Base-by-base conservation (phyloP, 2,797 vertebrate species). In the Melanogrammus aeglefinus region DNA sequence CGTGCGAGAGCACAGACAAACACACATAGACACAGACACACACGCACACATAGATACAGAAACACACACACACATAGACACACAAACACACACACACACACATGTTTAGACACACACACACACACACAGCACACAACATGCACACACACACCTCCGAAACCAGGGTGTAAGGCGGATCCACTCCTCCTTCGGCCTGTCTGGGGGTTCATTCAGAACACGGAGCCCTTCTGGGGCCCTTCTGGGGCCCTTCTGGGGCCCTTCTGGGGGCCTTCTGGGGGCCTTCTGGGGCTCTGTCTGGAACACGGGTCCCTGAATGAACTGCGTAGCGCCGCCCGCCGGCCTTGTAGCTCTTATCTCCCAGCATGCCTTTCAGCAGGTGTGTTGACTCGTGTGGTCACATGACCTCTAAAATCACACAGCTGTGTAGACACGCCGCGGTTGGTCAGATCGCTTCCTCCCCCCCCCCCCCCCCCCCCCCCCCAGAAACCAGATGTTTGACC, bases 281-380 rank as follows among this genome's bases (percentile, higher is more conserved):
- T 8, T 66, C 63, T 27, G 63, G 63, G 63, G 63, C n/a, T 66
- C 63, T 1, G 63, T 63, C n/a, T 66, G 63, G 63, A 66, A 27
- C 63, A 24, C 8, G 63, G 63, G 63, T 66, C 63, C 63, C 63
- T 12, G n/a, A n/a, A 10, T 66, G 63, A 66, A 66, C 63, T 7
- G 63, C 63, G 9, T 27, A 27, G n/a, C 8, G 0, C 8, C 8
- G 24, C 8, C 63, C 8, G 24, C 8, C 63, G 8, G 8, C 24
- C 63, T 66, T n/a, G 10, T 12, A 27, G 63, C 24, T 18, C 51
- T n/a, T n/a, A n/a, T 6, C 21, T 90, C 88, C 84, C 91, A 88
- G 92, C 86, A 90, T 90, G 91, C 83, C 80, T 86, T 90, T 89
- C 82, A 86, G 87, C 90, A 91, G 90, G 91, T 92, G 91, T 93